phyloP scores from a whole-genome alignment of 2,113 vertebrate genomes.

The Callipepla squamata region DNA sequence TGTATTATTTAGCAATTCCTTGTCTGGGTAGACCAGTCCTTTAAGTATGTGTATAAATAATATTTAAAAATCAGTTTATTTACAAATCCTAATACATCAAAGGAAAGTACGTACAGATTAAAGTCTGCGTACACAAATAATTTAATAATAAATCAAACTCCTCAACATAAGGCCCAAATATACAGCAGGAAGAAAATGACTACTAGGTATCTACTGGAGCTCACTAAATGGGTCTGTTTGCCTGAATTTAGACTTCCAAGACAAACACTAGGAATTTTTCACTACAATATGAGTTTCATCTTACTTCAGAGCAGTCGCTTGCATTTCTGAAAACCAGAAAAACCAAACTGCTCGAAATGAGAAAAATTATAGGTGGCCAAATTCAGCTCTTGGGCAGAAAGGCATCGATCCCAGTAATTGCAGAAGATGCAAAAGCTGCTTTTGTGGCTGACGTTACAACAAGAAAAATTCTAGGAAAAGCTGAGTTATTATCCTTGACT shows the following conservation, averaged over 20 bases:
- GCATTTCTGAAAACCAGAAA: conserved; percentile 59
- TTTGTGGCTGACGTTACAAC: conserved; percentile 64
- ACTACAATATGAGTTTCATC: conserved; percentile 26
- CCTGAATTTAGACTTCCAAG: conserved; percentile 40
- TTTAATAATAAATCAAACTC: conserved; percentile 79
- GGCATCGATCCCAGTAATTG: conserved; percentile 53
- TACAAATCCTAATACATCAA: conserved; percentile 80
- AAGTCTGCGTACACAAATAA: conserved; percentile 80
- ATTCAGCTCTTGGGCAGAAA: conserved; percentile 56
- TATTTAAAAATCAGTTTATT: conserved; percentile 80
- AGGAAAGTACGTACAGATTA: conserved; percentile 79
- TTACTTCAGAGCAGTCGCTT: conserved; percentile 40
- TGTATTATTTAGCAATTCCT: conserved; percentile 79
- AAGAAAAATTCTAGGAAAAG: conserved; percentile 56
- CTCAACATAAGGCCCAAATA: conserved; percentile 68
- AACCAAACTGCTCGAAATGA: conserved; percentile 48
- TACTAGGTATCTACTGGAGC: conserved; percentile 51
- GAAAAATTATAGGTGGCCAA: conserved; percentile 53
- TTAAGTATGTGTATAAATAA: conserved; percentile 83
- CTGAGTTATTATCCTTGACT: conserved; percentile 49
- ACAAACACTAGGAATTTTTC: conserved; percentile 27
- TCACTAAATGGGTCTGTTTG: conserved; percentile 45
- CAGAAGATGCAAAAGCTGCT: conserved; percentile 47
- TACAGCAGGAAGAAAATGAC: conserved; percentile 52
- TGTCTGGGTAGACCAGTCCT: conserved; percentile 76